A percentile compares a stretch with the other conserved stretches of the same genome.
phyloP scores from a whole-genome alignment of 2,113 vertebrate species.

The Mola mola region DNA sequence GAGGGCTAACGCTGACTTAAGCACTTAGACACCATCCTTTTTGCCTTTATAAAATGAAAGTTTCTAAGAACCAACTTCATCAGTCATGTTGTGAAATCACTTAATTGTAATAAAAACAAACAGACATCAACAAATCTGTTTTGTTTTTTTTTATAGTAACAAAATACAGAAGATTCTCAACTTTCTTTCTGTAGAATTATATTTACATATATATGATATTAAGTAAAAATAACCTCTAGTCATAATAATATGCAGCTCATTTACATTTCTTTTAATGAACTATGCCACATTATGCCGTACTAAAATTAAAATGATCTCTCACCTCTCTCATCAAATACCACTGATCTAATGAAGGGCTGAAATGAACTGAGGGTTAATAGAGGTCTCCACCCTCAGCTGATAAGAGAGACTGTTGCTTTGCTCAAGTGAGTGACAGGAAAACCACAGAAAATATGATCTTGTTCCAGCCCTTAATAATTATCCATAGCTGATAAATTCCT shows the following conservation, averaged over 20 bases:
- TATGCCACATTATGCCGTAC: conserved; percentile 26
- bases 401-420: conserved; percentile 34
- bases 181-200: no score
- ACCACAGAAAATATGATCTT: conserved; percentile 11
- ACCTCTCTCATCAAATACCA: conserved; percentile 31
- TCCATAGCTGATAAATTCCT: conserved; percentile 17
- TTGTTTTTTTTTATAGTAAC: no score
- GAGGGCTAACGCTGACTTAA: conserved; percentile 34
- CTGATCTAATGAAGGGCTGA: conserved; percentile 20
- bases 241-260: conserved; percentile 50
- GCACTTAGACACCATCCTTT: conserved; percentile 25
- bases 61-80: not conserved
- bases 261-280: conserved; percentile 52
- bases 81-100: not conserved
- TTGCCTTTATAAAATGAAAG: conserved; percentile 1
- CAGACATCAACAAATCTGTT: not conserved
- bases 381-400: conserved; percentile 48
- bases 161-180: no score
- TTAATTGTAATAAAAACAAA: conserved; percentile 6
- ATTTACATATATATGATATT: conserved; percentile 66
- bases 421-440: conserved; percentile 15
- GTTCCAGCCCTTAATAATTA: conserved; percentile 32
- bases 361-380: conserved; percentile 62
- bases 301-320: conserved; percentile 45
- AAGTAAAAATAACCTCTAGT: conserved; percentile 56